A percentile compares a stretch with the other conserved stretches of the same genome.
Conservation (phyloP, 1,140 invertebrate genomes). For the Orius insidiosus region DNA sequence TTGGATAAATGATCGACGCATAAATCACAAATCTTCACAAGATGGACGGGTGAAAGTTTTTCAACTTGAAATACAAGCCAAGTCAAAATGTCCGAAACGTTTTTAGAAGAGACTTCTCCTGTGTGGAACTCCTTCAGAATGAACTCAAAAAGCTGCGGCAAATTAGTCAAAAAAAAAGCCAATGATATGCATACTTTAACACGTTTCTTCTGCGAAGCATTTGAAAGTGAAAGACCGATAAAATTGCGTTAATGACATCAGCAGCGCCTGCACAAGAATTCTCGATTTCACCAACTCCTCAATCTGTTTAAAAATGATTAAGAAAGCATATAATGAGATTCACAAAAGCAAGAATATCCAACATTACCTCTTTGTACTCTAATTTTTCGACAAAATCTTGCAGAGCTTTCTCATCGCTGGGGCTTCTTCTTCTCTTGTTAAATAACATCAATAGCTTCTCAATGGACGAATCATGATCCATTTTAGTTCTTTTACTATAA, state of each 20-base stretch:
- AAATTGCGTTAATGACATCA: constrained; percentile 18
- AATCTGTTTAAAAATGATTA: too few relatives aligned
- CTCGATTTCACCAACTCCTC: too few relatives aligned
- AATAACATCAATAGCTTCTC: too few relatives aligned
- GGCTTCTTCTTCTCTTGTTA: too few relatives aligned
- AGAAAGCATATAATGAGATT: too few relatives aligned
- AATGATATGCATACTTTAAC: constrained; percentile 14
- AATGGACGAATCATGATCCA: too few relatives aligned
- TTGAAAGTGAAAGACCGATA: constrained; percentile 16
- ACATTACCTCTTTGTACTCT: too few relatives aligned
- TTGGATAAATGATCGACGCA: constrained; percentile 29
- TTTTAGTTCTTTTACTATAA: too few relatives aligned
- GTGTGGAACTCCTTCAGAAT: constrained; percentile 16
- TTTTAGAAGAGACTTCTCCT: constrained; percentile 14
- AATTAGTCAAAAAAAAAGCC: neutral
- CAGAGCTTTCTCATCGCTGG: too few relatives aligned
- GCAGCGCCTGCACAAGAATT: constrained; percentile 13
- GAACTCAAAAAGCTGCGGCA: constrained; percentile 17
- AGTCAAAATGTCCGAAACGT: constrained; percentile 14
- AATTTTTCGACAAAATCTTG: too few relatives aligned
- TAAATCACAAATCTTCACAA: constrained; percentile 29
- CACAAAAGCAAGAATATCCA: too few relatives aligned
- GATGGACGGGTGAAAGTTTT: constrained; percentile 24
- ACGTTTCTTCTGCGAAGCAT: constrained; percentile 18
- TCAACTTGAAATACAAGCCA: constrained; percentile 19